These are phyloP conservation scores for Rhaphigaster nebulosa DNA, from an alignment of 2,888 invertebrate species.

Conservation along the genomic window DNA sequence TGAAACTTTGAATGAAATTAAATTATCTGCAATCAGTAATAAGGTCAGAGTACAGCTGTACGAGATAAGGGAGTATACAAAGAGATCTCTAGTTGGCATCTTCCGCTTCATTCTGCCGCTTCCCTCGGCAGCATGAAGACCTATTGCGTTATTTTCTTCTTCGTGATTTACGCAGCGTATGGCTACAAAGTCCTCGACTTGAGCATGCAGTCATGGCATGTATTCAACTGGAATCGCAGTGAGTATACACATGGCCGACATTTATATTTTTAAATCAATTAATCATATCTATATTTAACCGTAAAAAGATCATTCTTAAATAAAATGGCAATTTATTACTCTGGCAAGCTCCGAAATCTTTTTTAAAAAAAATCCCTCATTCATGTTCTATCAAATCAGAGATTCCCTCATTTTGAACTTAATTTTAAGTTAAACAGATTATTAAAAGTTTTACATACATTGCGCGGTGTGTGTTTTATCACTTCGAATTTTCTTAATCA, in stretches of 20 bases:
- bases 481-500: too few species aligned
- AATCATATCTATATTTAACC: too few species aligned
- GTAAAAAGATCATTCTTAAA: too few species aligned
- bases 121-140: background rate
- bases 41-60: background rate
- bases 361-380: too few species aligned
- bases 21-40: background rate
- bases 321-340: too few species aligned
- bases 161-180: background rate
- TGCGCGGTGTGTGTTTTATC: too few species aligned
- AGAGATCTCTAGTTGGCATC: slow-evolving; percentile 7
- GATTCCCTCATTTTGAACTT: too few species aligned
- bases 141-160: background rate
- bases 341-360: too few species aligned
- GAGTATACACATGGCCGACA: background rate
- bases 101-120: background rate
- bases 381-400: too few species aligned
- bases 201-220: slow-evolving; percentile 20
- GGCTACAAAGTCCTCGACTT: background rate
- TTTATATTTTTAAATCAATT: too few species aligned
- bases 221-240: background rate
- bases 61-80: slow-evolving; percentile 2
- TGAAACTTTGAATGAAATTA: background rate
- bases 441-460: too few species aligned
- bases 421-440: too few species aligned